Evolutionary conservation across 2,797 vertebrate species (phyloP), one percentile per base, ranked within the genome.

Genomic region (Pseudomugil gertrudae): DNA sequence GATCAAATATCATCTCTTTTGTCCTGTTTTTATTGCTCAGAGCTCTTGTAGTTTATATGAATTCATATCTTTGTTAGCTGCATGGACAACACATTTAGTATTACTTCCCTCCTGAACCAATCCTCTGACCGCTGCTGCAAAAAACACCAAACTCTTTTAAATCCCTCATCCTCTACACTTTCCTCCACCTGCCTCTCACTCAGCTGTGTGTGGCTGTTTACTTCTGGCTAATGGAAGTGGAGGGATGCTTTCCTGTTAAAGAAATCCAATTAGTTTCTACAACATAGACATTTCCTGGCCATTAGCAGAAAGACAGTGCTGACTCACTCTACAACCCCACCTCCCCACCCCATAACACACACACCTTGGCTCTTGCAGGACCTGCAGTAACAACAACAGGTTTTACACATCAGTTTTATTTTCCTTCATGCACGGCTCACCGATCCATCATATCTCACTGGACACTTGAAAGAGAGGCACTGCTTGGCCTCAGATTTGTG

Each of bases 211-310:
- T 72, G 80, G 84, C 84, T 79, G 81, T 88, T 81, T 87, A 86
- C 83, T 63, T 48, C 57, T n/a, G 38, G 62, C 83, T 92, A 93
- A 93, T 90, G 90, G 87, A 90, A 70, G 71, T 77, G 81, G 82
- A 92, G 65, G 56, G 86, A 90, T 86, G 88, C 81, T 84, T 86
- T 91, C 84, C 89, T 91, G 88, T 89, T 88, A 76, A 86, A 90
- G 79, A 87, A 93, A 94, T 94, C 75, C 80, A 90, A 94, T 94
- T 94, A 93, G 82, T 63, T 66, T 85, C 71, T 75, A 67, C 57
- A 83, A 85, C 88, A 87, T 76, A 85, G 87, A 90, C 87, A 90
- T 91, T 94, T 94, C 92, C 92, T 92, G 93, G 73, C 90, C 90
- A 94, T 94, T 93, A 94, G 85, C 19, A 75, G 72, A 64, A 83